Evolutionary conservation across 2,797 vertebrate species (phyloP).

Genomic region (Tenualosa ilisha): DNA sequence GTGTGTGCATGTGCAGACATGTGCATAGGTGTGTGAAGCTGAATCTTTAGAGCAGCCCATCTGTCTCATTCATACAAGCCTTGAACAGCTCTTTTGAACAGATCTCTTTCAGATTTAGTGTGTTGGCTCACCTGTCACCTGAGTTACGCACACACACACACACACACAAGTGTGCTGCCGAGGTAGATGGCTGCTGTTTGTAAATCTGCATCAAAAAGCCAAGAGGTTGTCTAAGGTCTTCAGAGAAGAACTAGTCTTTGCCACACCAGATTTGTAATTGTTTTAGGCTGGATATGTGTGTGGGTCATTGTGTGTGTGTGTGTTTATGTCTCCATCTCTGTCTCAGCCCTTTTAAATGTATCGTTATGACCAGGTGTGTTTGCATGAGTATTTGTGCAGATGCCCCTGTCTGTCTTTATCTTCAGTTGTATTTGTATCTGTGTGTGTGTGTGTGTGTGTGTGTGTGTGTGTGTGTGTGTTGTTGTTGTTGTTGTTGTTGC

Average conservation of each 20-base stretch:
- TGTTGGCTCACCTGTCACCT: not conserved
- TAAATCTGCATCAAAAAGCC: not conserved
- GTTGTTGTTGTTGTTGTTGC: no score
- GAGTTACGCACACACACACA: not conserved
- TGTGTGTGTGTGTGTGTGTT: not conserved
- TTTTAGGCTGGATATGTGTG: not conserved
- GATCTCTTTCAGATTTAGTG: not conserved
- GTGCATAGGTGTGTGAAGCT: not conserved
- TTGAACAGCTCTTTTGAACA: not conserved
- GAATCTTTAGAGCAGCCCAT: not conserved
- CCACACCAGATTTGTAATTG: not conserved
- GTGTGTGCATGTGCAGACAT: not conserved
- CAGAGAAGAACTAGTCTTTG: not conserved
- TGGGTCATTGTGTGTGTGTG: not conserved
- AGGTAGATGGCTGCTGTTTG: not conserved
- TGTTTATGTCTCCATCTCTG: not conserved
- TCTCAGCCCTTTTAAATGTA: not conserved
- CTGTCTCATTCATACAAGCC: not conserved
- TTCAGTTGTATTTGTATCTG: not conserved
- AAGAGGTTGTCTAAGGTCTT: not conserved
- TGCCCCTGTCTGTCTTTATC: not conserved
- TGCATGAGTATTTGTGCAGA: not conserved
- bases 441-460: not conserved
- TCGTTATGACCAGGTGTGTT: not conserved
- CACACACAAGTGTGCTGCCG: not conserved